A percentile compares a stretch with the other conserved stretches of the same genome.
Evolutionary conservation across 2,888 invertebrate species (phyloP).

Genomic region (Drosophila subsilvestris): DNA sequence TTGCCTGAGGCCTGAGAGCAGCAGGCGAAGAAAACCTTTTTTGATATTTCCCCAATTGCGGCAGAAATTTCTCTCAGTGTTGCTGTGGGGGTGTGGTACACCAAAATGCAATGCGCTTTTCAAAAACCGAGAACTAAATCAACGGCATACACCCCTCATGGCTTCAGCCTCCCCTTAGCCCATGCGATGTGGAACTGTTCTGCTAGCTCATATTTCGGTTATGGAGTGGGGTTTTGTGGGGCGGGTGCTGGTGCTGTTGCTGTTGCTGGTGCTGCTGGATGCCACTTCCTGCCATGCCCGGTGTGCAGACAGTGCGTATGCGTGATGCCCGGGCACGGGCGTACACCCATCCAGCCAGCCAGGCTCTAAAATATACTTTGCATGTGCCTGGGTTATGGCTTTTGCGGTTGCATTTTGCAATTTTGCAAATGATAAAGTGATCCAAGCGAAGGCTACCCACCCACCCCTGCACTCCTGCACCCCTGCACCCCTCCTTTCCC

Average conservation of each 20-base stretch:
- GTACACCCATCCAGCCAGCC: not conserved
- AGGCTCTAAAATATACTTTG: conserved; percentile 70
- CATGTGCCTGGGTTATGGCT: conserved; percentile 74
- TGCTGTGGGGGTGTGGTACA: conserved; percentile 3
- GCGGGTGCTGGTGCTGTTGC: too few species aligned
- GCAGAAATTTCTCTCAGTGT: conserved; percentile 18
- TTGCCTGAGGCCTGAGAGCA: too few species aligned
- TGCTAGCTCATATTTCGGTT: conserved; percentile 39
- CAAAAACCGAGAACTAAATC: conserved; percentile 67
- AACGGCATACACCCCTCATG: conserved; percentile 44
- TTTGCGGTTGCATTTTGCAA: conserved; percentile 79
- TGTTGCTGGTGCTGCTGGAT: too few species aligned
- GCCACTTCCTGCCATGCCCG: conserved; percentile 55
- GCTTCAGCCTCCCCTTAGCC: not conserved
- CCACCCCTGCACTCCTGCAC: conserved; percentile 1
- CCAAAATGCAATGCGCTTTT: conserved; percentile 62
- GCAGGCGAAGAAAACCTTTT: too few species aligned
- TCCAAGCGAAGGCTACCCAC: conserved; percentile 36
- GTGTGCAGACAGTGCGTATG: conserved; percentile 63
- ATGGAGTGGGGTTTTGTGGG: conserved; percentile 3
- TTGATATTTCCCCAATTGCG: too few species aligned
- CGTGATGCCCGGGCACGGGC: conserved; percentile 35
- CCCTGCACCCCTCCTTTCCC: not conserved
- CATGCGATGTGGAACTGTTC: not conserved
- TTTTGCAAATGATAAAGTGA: conserved; percentile 79